Percentiles rank a stretch among this genome's conserved stretches.
phyloP scores from a whole-genome alignment of 2,888 invertebrate species.

The Monochamus alternatus region DNA sequence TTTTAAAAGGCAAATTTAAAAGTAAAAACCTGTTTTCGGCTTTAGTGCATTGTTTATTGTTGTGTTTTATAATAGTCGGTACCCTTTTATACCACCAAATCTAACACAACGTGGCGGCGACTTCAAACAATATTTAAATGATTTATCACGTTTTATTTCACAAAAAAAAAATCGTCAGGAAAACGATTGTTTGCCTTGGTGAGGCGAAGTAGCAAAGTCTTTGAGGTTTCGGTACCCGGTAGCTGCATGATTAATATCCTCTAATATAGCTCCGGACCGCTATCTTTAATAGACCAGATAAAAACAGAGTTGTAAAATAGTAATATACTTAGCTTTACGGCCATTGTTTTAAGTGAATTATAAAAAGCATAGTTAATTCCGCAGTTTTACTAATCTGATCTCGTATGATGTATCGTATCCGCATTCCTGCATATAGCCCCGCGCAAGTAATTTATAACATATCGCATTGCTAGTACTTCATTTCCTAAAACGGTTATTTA shows the following conservation, averaged over 20 bases:
- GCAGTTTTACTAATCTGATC: conserved; percentile 15
- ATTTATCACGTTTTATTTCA: conserved; percentile 20
- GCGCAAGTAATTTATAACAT: conserved; percentile 6
- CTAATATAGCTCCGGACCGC: conserved; percentile 2
- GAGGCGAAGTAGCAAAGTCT: not conserved
- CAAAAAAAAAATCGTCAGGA: conserved; percentile 6
- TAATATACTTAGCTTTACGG: conserved; percentile 20
- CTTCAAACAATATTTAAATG: conserved; percentile 29
- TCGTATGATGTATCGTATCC: conserved; percentile 17
- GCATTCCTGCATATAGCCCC: conserved; percentile 6
- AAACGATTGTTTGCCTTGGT: conserved; percentile 5
- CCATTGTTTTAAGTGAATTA: conserved; percentile 10
- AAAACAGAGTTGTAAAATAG: conserved; percentile 26
- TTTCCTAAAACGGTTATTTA: conserved; percentile 13
- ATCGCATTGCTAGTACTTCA: conserved; percentile 1
- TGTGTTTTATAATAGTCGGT: conserved; percentile 15
- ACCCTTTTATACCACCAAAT: not conserved
- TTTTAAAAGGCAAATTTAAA: conserved; percentile 4
- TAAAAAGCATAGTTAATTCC: conserved; percentile 6
- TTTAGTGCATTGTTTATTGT: not conserved
- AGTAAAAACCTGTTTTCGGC: conserved; percentile 14
- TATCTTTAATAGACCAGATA: conserved; percentile 14
- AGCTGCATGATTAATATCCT: conserved; percentile 16
- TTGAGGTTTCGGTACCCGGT: conserved; percentile 9
- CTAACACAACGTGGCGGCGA: conserved; percentile 10